These are phyloP conservation scores for Amphibalanus amphitrite DNA, from an alignment of 1,140 invertebrate species.

Conservation along the genomic window DNA sequence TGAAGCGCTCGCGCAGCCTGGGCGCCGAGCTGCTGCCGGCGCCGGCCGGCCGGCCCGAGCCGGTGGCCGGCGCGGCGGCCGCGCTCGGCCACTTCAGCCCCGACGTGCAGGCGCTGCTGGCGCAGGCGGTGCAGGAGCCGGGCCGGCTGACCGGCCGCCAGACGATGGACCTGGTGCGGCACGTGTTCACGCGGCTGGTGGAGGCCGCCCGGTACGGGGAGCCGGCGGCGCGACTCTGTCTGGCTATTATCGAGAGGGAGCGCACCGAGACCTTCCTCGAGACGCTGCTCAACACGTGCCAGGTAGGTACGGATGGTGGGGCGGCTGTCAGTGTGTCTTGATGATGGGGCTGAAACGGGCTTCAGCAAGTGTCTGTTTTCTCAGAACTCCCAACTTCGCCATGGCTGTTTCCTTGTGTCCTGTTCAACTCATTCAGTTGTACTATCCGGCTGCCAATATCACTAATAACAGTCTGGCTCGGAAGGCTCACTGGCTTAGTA, in stretches of 20 bases:
- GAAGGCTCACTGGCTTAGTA: too few species aligned
- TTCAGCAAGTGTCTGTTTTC: too few species aligned
- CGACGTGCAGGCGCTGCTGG: slow-evolving; percentile 3
- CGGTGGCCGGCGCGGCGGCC: slow-evolving; percentile 37
- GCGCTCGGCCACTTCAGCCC: slow-evolving; percentile 24
- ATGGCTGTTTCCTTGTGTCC: too few species aligned
- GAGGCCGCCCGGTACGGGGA: slow-evolving; percentile 57
- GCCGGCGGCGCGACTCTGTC: slow-evolving; percentile 58
- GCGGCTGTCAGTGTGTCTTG: too few species aligned
- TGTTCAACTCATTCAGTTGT: too few species aligned
- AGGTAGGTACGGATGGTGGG: slow-evolving; percentile 21
- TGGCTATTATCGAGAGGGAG: slow-evolving; percentile 69
- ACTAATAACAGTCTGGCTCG: too few species aligned
- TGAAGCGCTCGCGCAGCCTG: slow-evolving; percentile 63
- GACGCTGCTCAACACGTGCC: slow-evolving; percentile 66
- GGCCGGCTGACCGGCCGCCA: slow-evolving; percentile 53
- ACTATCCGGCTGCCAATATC: too few species aligned
- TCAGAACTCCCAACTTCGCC: too few species aligned
- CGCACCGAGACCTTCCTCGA: slow-evolving; percentile 71
- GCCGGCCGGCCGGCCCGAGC: background rate
- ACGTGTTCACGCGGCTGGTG: slow-evolving; percentile 55
- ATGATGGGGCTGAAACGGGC: too few species aligned
- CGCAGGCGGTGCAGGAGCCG: slow-evolving; percentile 32
- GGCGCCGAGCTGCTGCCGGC: slow-evolving; percentile 40
- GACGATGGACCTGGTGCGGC: slow-evolving; percentile 64